Percentiles rank a stretch among this genome's conserved stretches.
These are phyloP conservation scores for Coelinius sp. DNA, from an alignment of 2,888 invertebrate genomes.

Conservation along the genomic window DNA sequence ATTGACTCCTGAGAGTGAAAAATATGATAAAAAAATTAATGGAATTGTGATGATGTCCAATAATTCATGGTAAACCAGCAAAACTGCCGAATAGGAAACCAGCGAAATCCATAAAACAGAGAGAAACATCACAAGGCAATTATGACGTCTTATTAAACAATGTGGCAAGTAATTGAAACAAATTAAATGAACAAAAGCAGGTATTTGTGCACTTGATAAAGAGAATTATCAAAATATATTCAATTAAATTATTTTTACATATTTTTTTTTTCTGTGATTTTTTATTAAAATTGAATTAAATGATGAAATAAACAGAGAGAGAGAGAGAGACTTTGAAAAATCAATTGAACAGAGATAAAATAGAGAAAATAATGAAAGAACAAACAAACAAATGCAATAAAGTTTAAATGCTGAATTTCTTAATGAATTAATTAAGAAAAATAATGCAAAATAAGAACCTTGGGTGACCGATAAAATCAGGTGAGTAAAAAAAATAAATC, in stretches of 20 bases:
- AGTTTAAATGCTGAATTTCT: conserved; percentile 60
- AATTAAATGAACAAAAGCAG: background rate
- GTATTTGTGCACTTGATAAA: conserved; percentile 21
- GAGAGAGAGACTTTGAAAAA: conserved; percentile 4
- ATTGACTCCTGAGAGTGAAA: conserved; percentile 8
- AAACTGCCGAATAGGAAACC: conserved; percentile 26
- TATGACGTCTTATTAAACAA: conserved; percentile 10
- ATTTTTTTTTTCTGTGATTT: conserved; percentile 23
- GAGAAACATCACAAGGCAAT: conserved; percentile 16
- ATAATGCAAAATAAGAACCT: conserved; percentile 52
- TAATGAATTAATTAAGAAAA: conserved; percentile 18
- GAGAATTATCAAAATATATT: conserved; percentile 1
- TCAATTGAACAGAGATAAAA: conserved; percentile 26
- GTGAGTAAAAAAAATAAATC: conserved; percentile 67
- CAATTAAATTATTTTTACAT: conserved; percentile 29
- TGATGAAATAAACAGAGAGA: conserved; percentile 11
- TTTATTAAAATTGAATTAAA: too few relatives aligned
- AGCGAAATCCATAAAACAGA: conserved; percentile 12
- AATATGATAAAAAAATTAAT: background rate
- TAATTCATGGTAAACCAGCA: conserved; percentile 19
- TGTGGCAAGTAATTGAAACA: conserved; percentile 8
- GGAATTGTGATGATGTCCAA: conserved; percentile 7
- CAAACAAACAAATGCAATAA: conserved; percentile 10
- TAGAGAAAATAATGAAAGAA: conserved; percentile 4
- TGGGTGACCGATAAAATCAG: conserved; percentile 60